Evolutionary conservation across 2,797 vertebrate genomes (phyloP), one percentile per base, ranked within the genome.

Genomic region (Tapirus indicus): DNA sequence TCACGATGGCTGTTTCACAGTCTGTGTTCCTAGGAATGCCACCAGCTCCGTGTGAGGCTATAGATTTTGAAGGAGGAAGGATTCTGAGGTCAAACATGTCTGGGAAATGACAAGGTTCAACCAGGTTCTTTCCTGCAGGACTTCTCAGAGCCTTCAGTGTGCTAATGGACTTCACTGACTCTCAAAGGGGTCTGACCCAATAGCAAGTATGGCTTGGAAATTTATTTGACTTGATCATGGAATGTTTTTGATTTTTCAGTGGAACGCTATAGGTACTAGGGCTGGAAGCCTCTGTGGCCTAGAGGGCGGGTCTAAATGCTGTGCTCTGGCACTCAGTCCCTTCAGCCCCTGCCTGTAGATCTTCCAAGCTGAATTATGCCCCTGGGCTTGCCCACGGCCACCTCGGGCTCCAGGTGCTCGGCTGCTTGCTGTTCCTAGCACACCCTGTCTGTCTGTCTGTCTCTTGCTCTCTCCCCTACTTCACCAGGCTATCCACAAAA

Each of bases 331-430:
- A 5, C 27, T 32, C 16, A 32, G 68, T 21, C 21, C 2, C 44
- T 5, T 5, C 8, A 41, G 49, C 6, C 4, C 2, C 56, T 56
- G 47, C 66, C 25, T 5, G 4, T 5, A 32, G 17, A 16, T n/a
- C 62, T 49, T 12, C 82, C 16, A n/a, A 9, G 68, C 58, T 74
- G 6, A 8, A 58, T 2, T 18, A 14, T 5, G 16, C 20, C 18
- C 2, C 17, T 5, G 11, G 3, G 16, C 13, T 21, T 54, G 29
- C 64, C 35, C 21, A 1, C 0, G n/a, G 9, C 21, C 35, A 56
- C 2, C 2, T 13, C 1, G 18, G 78, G 44, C n/a, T 54, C 29
- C 11, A 6, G 8, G 21, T 0, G 12, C 52, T 54, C n/a, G 6
- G 3, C 52, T 21, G 5, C 9, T 6, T 29, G 72, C 54, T 54